A percentile compares a stretch with the other conserved stretches of the same genome.
Evolutionary conservation across 2,888 invertebrate species (phyloP).

Genomic region (Pterobdella sp.): DNA sequence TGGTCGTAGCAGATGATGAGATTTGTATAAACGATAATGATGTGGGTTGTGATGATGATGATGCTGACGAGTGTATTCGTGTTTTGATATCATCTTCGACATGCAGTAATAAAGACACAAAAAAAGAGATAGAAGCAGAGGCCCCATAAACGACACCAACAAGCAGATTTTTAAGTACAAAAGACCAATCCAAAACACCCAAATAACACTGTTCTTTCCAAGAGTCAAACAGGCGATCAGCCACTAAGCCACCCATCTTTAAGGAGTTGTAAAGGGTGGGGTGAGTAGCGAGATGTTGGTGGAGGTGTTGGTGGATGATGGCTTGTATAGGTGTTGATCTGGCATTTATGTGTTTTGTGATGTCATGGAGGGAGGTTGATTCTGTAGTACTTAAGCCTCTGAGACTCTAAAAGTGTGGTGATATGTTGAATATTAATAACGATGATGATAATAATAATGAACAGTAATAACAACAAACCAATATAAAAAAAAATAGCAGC

Average conservation of each 20-base stretch:
- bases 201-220: background rate
- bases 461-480: background rate
- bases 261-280: background rate
- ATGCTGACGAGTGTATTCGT: background rate
- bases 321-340: background rate
- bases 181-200: background rate
- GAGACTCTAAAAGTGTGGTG: background rate
- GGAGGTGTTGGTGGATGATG: background rate
- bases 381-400: background rate
- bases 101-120: background rate
- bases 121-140: background rate
- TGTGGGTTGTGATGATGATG: background rate
- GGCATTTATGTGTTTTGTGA: background rate
- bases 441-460: background rate
- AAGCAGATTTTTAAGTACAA: background rate
- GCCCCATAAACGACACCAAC: background rate
- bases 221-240: background rate
- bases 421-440: background rate
- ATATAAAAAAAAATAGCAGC: background rate
- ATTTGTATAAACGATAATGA: background rate
- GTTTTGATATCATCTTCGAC: background rate
- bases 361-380: background rate
- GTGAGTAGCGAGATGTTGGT: no score
- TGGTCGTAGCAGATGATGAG: background rate
- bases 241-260: background rate